Percentiles rank a stretch among this genome's conserved stretches.
These are phyloP conservation scores for Trichogramma pretiosum DNA, from an alignment of 1,140 invertebrate genomes.

Conservation along the genomic window DNA sequence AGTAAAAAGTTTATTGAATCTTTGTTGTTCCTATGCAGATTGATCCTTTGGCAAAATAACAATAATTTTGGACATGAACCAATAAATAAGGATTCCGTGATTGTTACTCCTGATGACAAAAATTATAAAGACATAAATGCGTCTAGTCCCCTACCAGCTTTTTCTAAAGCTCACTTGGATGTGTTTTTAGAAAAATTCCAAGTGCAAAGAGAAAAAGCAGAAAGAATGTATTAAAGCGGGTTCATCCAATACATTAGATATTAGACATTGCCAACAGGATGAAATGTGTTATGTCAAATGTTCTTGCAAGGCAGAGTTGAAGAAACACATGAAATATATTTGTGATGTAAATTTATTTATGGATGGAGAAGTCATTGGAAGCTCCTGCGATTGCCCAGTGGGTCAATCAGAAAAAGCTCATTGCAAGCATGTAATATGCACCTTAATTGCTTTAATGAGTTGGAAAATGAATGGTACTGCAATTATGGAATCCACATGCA, in stretches of 20 bases:
- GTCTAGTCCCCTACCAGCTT: not conserved
- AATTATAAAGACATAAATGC: slow-evolving; percentile 5
- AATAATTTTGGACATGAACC: not conserved
- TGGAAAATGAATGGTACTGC: not conserved
- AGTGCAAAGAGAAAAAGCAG: not conserved
- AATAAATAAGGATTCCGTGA: not conserved
- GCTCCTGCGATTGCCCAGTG: not conserved
- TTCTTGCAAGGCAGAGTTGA: not conserved
- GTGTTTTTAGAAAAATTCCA: slow-evolving; percentile 1
- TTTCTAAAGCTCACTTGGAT: not conserved
- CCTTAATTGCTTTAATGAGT: not conserved
- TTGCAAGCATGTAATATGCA: not conserved
- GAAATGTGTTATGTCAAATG: not conserved
- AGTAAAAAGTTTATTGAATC: too few relatives aligned
- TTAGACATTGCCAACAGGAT: not conserved
- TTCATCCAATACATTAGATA: not conserved
- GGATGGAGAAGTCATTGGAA: not conserved
- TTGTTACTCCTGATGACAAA: not conserved
- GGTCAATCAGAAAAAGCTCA: not conserved
- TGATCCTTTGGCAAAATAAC: not conserved
- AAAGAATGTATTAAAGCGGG: not conserved
- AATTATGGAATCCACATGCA: not conserved
- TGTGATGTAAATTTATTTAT: not conserved
- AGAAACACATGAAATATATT: not conserved
- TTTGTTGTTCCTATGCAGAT: not conserved